A percentile compares a stretch with the other conserved stretches of the same genome.
phyloP scores from a whole-genome alignment of 2,113 vertebrate genomes.

The Menura novaehollandiae region DNA sequence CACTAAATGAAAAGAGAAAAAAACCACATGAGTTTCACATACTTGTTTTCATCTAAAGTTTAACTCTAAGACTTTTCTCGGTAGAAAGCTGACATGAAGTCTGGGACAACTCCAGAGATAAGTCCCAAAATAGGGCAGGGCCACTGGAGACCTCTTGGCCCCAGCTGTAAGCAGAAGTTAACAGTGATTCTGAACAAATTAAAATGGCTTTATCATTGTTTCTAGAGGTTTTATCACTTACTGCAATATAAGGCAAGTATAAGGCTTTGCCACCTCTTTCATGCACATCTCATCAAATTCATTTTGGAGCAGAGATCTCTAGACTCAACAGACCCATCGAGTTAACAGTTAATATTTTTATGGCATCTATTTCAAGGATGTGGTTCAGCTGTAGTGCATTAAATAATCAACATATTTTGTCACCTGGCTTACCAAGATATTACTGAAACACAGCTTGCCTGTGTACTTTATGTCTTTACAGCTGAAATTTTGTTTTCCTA shows the following conservation, averaged over 20 bases:
- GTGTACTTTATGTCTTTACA: neutral
- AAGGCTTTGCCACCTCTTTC: neutral
- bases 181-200: neutral
- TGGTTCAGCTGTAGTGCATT: neutral
- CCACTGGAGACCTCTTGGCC: neutral
- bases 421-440: neutral
- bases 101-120: neutral
- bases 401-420: neutral
- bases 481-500: neutral
- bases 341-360: neutral
- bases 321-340: neutral
- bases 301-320: neutral
- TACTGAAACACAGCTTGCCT: neutral
- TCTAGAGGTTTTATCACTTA: neutral
- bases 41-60: neutral
- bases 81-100: neutral
- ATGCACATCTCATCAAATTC: neutral
- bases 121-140: neutral
- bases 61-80: rapidly evolving
- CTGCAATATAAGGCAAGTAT: neutral
- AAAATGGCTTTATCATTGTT: neutral
- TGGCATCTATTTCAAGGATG: neutral
- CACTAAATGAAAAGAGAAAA: neutral
- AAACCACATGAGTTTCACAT: neutral
- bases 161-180: neutral